A percentile compares a stretch with the other conserved stretches of the same genome.
Conservation (phyloP, 1,140 invertebrate genomes). For the Drosophila virilis region DNA sequence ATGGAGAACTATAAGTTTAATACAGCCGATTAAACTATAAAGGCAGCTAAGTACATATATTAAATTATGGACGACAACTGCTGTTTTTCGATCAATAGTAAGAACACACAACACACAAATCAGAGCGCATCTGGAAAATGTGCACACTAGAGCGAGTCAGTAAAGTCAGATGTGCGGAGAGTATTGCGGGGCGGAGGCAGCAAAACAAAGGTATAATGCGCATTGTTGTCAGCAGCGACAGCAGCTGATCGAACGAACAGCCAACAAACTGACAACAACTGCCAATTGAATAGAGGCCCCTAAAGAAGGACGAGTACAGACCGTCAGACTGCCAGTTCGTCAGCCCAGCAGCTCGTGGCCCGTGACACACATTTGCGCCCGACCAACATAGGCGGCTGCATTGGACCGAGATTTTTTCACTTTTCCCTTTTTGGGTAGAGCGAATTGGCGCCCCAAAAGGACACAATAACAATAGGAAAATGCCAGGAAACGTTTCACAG, state of each 20-base stretch:
- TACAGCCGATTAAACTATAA: not conserved
- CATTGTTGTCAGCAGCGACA: conserved; percentile 56
- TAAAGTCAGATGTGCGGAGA: conserved; percentile 26
- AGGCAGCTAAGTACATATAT: not conserved
- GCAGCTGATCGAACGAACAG: conserved; percentile 64
- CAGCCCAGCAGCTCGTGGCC: conserved; percentile 36
- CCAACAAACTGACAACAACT: conserved; percentile 36
- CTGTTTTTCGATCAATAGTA: conserved; percentile 33
- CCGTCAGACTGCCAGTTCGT: not conserved
- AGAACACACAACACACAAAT: conserved; percentile 20
- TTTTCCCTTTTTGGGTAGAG: conserved; percentile 13
- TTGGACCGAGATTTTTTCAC: not conserved
- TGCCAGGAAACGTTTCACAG: conserved; percentile 3
- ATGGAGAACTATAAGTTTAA: too few species aligned
- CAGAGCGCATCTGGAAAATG: conserved; percentile 50
- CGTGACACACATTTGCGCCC: conserved; percentile 71
- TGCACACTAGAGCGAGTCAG: not conserved
- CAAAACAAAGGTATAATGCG: conserved; percentile 44
- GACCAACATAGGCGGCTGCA: conserved; percentile 45
- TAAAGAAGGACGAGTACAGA: conserved; percentile 2
- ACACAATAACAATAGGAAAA: conserved; percentile 40
- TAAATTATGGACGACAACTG: conserved; percentile 6
- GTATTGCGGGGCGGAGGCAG: conserved; percentile 12
- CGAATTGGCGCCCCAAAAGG: conserved; percentile 70
- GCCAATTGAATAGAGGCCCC: conserved; percentile 48